Conservation (phyloP, 2,888 invertebrate species). For the Zele albiditarsus region DNA sequence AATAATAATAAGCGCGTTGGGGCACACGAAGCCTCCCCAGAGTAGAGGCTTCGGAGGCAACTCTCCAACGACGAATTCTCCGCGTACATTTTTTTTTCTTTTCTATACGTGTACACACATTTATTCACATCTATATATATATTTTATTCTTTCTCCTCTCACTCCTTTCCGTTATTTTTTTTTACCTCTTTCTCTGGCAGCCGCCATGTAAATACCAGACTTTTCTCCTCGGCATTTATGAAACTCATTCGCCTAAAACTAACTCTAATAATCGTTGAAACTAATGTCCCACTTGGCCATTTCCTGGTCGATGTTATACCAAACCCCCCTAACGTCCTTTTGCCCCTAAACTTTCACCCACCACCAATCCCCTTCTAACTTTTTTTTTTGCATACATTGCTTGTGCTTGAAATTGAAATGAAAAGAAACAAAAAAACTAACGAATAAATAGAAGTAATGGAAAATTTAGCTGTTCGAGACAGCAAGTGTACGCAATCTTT, state of each 20-base stretch:
- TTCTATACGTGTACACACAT: not conserved
- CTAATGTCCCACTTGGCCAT: constrained; percentile 66
- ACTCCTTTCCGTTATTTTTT: constrained; percentile 31
- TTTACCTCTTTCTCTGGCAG: no score
- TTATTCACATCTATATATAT: not conserved
- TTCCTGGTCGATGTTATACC: constrained; percentile 30
- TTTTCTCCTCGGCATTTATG: constrained; percentile 63
- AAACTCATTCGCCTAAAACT: constrained; percentile 71
- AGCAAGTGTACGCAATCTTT: no score
- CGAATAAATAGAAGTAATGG: no score
- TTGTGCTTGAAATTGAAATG: not conserved
- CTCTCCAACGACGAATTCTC: constrained; percentile 55
- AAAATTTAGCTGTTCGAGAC: no score
- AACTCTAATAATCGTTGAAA: constrained; percentile 72
- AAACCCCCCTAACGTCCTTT: constrained; percentile 13
- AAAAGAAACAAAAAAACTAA: no score
- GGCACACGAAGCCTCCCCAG: constrained; percentile 29
- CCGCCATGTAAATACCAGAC: constrained; percentile 32
- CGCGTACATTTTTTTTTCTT: constrained; percentile 18
- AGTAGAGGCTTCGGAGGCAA: constrained; percentile 49
- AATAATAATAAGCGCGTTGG: constrained; percentile 46
- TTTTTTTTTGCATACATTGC: constrained; percentile 28
- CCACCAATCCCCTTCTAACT: constrained; percentile 17
- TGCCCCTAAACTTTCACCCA: not conserved
- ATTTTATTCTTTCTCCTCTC: constrained; percentile 34